Evolutionary conservation across 2,113 vertebrate genomes (phyloP).

Genomic region (Pholis gunnellus): DNA sequence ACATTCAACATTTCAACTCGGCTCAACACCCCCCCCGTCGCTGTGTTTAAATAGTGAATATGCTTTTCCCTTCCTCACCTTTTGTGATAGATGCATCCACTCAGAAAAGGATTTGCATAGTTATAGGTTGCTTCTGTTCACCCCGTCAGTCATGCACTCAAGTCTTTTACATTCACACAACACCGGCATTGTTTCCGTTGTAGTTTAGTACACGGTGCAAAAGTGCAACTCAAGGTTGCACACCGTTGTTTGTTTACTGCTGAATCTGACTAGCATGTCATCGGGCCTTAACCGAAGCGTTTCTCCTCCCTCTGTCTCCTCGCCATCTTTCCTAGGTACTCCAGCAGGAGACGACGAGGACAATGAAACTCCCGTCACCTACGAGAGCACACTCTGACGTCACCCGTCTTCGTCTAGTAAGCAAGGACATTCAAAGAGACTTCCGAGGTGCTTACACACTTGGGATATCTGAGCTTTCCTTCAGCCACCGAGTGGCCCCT

Average conservation of each 20-base stretch:
- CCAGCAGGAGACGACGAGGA: slow-evolving; percentile 61
- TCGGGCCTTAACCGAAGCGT: background rate
- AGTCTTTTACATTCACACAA: slow-evolving; percentile 29
- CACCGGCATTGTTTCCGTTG: slow-evolving; percentile 20
- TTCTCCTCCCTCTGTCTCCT: background rate
- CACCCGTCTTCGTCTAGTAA: slow-evolving; percentile 1
- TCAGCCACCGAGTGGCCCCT: slow-evolving; percentile 60
- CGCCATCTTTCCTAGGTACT: slow-evolving; percentile 42
- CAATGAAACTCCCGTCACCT: slow-evolving; percentile 77
- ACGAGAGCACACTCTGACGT: slow-evolving; percentile 84
- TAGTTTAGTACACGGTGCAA: background rate
- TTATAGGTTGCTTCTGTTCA: slow-evolving; percentile 35
- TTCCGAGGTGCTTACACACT: slow-evolving; percentile 11
- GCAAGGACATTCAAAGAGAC: slow-evolving; percentile 25
- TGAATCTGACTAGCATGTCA: background rate
- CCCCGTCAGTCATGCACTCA: background rate
- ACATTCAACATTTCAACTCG: slow-evolving; percentile 17
- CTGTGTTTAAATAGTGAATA: slow-evolving; percentile 25
- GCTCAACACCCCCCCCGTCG: background rate
- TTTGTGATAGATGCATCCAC: background rate
- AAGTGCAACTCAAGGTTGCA: background rate
- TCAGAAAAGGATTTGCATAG: slow-evolving; percentile 63
- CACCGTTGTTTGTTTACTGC: background rate
- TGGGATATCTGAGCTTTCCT: slow-evolving; percentile 40
- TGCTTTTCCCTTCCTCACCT: background rate